These are phyloP conservation scores for Diachrysia chrysitis DNA, from an alignment of 2,888 invertebrate genomes.

Conservation along the genomic window DNA sequence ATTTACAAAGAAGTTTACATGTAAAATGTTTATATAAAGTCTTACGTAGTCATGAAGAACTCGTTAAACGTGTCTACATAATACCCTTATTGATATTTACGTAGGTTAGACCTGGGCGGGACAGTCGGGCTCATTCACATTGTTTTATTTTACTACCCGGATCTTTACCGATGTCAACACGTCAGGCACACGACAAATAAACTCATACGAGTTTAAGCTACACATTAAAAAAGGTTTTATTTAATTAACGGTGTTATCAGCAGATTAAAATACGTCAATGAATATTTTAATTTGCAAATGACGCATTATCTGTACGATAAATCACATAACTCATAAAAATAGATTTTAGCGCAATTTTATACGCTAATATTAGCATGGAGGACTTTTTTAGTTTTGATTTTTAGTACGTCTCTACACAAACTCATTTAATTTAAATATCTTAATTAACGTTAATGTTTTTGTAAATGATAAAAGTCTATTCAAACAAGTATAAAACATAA, in stretches of 20 bases:
- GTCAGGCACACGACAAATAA: constrained; percentile 54
- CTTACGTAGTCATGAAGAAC: constrained; percentile 36
- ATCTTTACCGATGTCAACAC: constrained; percentile 55
- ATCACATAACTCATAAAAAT: too few species aligned
- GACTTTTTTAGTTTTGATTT: too few species aligned
- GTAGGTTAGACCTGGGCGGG: constrained; percentile 50
- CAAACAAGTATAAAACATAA: too few species aligned
- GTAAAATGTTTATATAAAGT: not conserved
- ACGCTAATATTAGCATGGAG: too few species aligned
- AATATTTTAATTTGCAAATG: not conserved
- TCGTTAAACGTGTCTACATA: constrained; percentile 26
- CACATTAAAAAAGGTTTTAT: constrained; percentile 30
- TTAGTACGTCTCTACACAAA: too few species aligned
- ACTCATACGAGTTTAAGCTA: constrained; percentile 38
- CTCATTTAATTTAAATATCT: too few species aligned
- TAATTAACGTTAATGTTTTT: too few species aligned
- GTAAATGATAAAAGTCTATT: too few species aligned
- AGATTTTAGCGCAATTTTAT: too few species aligned
- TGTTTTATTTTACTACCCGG: constrained; percentile 53
- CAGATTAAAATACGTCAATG: not conserved
- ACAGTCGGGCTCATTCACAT: constrained; percentile 41
- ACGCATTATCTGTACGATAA: too few species aligned
- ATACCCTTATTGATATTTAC: constrained; percentile 44
- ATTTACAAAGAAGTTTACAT: not conserved
- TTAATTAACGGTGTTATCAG: not conserved